Conservation (phyloP, 2,888 invertebrate genomes). For the Lapara coniferarum region DNA sequence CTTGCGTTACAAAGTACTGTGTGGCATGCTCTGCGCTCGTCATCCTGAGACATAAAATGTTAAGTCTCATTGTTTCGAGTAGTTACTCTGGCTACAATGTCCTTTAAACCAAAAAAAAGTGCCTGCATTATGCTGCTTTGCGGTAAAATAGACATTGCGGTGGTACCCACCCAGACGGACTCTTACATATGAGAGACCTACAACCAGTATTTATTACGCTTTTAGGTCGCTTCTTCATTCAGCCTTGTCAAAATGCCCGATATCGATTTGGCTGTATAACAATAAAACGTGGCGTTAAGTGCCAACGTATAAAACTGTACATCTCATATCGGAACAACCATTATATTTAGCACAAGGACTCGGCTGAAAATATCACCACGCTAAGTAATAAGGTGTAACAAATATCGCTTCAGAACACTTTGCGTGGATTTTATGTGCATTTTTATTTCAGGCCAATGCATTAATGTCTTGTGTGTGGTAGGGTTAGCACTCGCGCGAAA, state of each 20-base stretch:
- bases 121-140: too few species aligned
- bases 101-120: too few species aligned
- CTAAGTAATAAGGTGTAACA: slow-evolving; percentile 21
- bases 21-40: too few species aligned
- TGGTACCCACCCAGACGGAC: too few species aligned
- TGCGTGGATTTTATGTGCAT: slow-evolving; percentile 24
- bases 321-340: not conserved
- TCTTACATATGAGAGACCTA: too few species aligned
- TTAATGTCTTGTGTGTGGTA: not conserved
- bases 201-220: too few species aligned
- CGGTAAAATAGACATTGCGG: too few species aligned
- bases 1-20: too few species aligned
- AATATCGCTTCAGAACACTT: slow-evolving; percentile 18
- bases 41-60: too few species aligned
- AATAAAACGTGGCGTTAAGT: not conserved
- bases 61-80: too few species aligned
- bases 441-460: slow-evolving; percentile 25
- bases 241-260: slow-evolving; percentile 1
- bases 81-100: too few species aligned
- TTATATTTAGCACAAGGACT: slow-evolving; percentile 14
- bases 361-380: slow-evolving; percentile 15
- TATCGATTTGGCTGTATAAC: not conserved
- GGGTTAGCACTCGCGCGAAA: not conserved
- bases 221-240: slow-evolving; percentile 1
- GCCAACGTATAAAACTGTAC: slow-evolving; percentile 7